Conservation (phyloP, 2,797 vertebrate genomes). For the Chaenodraco wilsoni region DNA sequence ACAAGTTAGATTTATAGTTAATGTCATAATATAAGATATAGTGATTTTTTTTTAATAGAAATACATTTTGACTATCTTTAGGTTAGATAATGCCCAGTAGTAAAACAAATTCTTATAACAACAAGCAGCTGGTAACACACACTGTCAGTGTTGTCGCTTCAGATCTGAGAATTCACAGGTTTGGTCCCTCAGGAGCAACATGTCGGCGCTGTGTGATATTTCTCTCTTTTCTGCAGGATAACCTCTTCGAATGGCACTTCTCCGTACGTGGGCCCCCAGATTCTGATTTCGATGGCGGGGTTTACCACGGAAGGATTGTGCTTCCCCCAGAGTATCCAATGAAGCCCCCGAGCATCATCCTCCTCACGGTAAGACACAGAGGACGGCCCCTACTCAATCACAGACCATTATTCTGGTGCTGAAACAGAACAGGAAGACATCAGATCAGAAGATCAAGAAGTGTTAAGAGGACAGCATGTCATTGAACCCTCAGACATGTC, state of each 20-base stretch:
- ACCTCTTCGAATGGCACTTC: conserved; percentile 99
- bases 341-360: conserved; percentile 98
- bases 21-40: neutral
- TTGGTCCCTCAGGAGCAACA: neutral
- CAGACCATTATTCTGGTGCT: conserved; percentile 17
- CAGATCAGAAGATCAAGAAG: conserved; percentile 48
- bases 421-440: conserved; percentile 22
- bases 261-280: conserved; percentile 96
- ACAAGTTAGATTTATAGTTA: too few species aligned
- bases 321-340: conserved; percentile 98
- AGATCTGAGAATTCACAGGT: neutral
- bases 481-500: conserved; percentile 38
- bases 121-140: neutral
- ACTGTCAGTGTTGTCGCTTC: neutral
- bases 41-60: neutral
- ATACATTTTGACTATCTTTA: neutral
- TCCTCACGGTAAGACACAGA: conserved; percentile 90
- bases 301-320: conserved; percentile 97
- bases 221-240: conserved; percentile 85
- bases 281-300: conserved; percentile 95
- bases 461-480: conserved; percentile 40
- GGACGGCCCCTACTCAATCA: neutral
- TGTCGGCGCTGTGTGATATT: neutral
- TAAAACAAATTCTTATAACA: neutral
- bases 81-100: neutral